Evolutionary conservation across 92 coral and sea anemone species (phyloP).

Genomic region (Actinostola sp.): DNA sequence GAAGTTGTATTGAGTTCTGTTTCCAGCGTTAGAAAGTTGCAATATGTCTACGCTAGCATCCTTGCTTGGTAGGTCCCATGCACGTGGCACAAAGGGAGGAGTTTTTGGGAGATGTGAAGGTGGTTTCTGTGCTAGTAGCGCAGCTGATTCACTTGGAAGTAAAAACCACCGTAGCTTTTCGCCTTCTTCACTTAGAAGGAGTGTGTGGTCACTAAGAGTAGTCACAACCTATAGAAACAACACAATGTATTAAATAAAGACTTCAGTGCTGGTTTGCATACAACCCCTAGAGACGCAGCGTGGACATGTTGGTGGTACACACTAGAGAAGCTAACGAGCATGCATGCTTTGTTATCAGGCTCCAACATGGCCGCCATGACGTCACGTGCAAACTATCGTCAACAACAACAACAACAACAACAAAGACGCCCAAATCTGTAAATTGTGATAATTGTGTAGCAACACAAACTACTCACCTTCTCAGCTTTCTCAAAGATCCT

Average conservation of each 20-base stretch:
- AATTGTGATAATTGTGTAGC: background rate
- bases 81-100: constrained; percentile 82
- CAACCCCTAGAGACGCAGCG: too few relatives aligned
- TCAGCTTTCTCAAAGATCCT: constrained; percentile 55
- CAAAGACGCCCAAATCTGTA: background rate
- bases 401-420: background rate
- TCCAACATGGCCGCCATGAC: too few relatives aligned
- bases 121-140: constrained; percentile 57
- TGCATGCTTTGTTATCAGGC: too few relatives aligned
- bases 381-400: too few relatives aligned
- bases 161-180: constrained; percentile 91
- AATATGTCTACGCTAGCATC: background rate
- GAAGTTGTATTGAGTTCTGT: background rate
- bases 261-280: too few relatives aligned
- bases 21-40: background rate
- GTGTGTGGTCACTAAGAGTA: constrained; percentile 79
- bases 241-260: background rate
- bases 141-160: constrained; percentile 91
- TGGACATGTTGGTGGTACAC: too few relatives aligned
- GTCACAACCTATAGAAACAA: constrained; percentile 46
- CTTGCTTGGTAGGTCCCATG: constrained; percentile 34
- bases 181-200: constrained; percentile 83
- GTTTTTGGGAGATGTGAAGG: constrained; percentile 57
- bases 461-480: constrained; percentile 7
- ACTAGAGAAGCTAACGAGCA: too few relatives aligned